phyloP scores from a whole-genome alignment of 2,113 vertebrate genomes.

The Eublepharis macularius region DNA sequence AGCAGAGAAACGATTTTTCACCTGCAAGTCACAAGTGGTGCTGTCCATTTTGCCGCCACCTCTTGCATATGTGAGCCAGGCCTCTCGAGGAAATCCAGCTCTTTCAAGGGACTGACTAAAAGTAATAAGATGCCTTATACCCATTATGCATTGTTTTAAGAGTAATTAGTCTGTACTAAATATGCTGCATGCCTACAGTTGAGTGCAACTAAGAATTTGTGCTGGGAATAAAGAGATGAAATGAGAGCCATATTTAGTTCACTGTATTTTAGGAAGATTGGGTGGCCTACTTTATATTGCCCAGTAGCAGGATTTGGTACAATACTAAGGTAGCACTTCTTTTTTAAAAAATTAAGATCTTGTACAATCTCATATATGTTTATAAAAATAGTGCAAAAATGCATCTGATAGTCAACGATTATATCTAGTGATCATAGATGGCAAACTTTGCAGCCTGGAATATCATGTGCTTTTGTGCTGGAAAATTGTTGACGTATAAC shows the following conservation, averaged over 20 bases:
- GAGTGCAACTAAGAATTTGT: conserved; percentile 11
- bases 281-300: conserved; percentile 51
- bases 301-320: not conserved
- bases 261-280: conserved; percentile 16
- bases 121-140: too few relatives aligned
- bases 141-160: too few relatives aligned
- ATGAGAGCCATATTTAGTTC: conserved; percentile 50
- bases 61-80: too few relatives aligned
- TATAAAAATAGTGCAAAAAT: conserved; percentile 84
- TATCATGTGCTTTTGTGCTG: conserved; percentile 53
- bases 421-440: conserved; percentile 61
- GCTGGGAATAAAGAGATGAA: conserved; percentile 34
- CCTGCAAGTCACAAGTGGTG: too few relatives aligned
- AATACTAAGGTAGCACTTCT: not conserved
- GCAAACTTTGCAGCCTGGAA: conserved; percentile 21
- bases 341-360: conserved; percentile 3
- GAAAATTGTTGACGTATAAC: conserved; percentile 37
- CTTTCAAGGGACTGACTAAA: too few relatives aligned
- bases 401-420: conserved; percentile 73
- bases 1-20: too few relatives aligned
- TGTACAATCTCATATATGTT: conserved; percentile 38
- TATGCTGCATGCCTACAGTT: too few relatives aligned
- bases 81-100: too few relatives aligned
- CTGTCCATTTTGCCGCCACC: too few relatives aligned
- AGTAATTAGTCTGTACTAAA: too few relatives aligned